phyloP scores from a whole-genome alignment of 2,113 vertebrate genomes.

The Tragelaphus buxtoni region DNA sequence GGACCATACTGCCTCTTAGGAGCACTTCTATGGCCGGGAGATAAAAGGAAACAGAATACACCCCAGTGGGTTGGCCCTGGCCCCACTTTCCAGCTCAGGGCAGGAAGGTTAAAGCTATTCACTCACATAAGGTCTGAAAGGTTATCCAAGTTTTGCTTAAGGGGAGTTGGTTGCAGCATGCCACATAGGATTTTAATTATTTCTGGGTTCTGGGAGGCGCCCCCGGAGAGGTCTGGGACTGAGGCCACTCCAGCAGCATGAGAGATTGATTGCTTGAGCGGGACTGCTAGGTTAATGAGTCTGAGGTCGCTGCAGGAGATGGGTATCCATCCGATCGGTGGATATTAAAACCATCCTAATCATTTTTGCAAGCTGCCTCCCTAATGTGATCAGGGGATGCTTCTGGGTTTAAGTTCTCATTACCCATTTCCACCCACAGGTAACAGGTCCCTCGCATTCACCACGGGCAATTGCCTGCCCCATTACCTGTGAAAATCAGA shows the following conservation, averaged over 20 bases:
- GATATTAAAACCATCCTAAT: constrained; percentile 56
- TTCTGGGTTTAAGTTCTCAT: constrained; percentile 19
- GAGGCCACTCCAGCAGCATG: background rate
- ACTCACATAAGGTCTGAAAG: background rate
- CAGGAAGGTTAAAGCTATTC: background rate
- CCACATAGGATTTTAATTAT: background rate
- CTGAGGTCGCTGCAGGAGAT: constrained; percentile 33
- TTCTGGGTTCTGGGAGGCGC: constrained; percentile 23
- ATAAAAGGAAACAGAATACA: background rate
- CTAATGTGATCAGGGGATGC: background rate
- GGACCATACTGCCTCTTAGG: background rate
- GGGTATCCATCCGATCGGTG: constrained; percentile 8
- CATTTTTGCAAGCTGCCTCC: constrained; percentile 38
- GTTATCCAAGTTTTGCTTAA: background rate
- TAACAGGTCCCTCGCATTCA: background rate
- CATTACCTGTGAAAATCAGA: background rate
- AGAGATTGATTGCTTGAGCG: background rate
- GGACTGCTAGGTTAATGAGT: constrained; percentile 31
- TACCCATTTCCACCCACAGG: constrained; percentile 29
- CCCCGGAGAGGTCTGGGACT: background rate
- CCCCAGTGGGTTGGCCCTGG: accelerated
- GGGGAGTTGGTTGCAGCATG: background rate
- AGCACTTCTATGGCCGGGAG: background rate
- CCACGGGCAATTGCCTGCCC: constrained; percentile 24
- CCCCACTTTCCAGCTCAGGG: background rate